Conservation (phyloP, 2,113 vertebrate species). For the Centropus bengalensis region DNA sequence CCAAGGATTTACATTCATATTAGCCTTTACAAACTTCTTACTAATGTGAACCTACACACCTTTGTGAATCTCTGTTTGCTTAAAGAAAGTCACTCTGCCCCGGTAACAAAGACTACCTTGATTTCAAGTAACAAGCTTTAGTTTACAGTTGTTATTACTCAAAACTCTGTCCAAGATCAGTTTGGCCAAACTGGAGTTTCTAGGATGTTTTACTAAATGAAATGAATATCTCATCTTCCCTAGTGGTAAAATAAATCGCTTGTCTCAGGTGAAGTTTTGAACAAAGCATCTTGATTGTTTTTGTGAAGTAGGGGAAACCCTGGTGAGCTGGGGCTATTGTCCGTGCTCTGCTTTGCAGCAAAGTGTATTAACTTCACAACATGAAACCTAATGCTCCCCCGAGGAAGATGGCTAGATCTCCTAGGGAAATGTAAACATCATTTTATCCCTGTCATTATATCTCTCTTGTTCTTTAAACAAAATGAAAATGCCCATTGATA, state of each 20-base stretch:
- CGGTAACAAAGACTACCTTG: neutral
- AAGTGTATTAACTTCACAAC: conserved; percentile 40
- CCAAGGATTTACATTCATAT: neutral
- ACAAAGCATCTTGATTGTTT: conserved; percentile 40
- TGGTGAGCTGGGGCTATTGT: neutral
- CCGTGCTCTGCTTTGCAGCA: neutral
- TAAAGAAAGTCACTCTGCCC: neutral
- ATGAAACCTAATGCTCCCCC: neutral
- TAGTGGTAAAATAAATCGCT: conserved; percentile 46
- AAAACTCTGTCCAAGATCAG: neutral
- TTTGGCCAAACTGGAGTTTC: neutral
- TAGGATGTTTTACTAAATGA: neutral
- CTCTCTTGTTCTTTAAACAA: conserved; percentile 13
- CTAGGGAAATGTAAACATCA: conserved; percentile 23
- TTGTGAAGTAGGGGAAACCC: conserved; percentile 32
- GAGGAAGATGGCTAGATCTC: neutral
- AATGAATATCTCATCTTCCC: conserved; percentile 35
- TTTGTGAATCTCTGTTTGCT: neutral
- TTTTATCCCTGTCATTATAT: conserved; percentile 7
- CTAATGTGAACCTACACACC: neutral
- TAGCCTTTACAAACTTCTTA: neutral
- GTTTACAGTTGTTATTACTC: neutral
- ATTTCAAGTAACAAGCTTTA: neutral
- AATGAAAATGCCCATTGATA: neutral
- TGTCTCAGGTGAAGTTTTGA: conserved; percentile 32